Percentiles rank a stretch among this genome's conserved stretches.
Evolutionary conservation across 1,140 invertebrate genomes (phyloP).

Genomic region (Oscheius sp.): DNA sequence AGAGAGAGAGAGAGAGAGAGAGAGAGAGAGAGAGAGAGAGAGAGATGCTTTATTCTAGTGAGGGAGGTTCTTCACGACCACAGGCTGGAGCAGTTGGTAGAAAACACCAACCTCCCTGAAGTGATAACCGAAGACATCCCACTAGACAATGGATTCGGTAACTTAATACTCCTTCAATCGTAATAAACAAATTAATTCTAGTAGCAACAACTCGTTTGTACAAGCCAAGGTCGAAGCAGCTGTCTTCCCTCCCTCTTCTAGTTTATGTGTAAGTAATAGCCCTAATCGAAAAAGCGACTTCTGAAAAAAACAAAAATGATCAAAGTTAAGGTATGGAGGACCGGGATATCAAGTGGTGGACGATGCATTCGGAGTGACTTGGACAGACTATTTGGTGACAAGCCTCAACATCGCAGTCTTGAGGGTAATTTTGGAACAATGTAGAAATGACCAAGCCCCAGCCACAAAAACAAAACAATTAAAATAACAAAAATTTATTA

Average conservation of each 20-base stretch:
- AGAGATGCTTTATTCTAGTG: neutral
- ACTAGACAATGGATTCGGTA: neutral
- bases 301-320: too few relatives aligned
- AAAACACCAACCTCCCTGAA: neutral
- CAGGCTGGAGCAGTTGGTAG: neutral
- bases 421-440: too few relatives aligned
- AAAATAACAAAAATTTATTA: too few relatives aligned
- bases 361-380: neutral
- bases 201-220: neutral
- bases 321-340: too few relatives aligned
- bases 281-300: too few relatives aligned
- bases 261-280: conserved; percentile 8
- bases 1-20: too few relatives aligned
- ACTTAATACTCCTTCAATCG: neutral
- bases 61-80: neutral
- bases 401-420: neutral
- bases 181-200: neutral
- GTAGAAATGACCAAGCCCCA: too few relatives aligned
- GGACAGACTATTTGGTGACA: neutral
- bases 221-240: neutral
- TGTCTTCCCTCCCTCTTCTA: neutral
- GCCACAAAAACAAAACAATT: too few relatives aligned
- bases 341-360: neutral
- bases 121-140: neutral
- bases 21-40: neutral